Evolutionary conservation across 2,888 invertebrate species (phyloP).

Genomic region (Drosophila prolongata): DNA sequence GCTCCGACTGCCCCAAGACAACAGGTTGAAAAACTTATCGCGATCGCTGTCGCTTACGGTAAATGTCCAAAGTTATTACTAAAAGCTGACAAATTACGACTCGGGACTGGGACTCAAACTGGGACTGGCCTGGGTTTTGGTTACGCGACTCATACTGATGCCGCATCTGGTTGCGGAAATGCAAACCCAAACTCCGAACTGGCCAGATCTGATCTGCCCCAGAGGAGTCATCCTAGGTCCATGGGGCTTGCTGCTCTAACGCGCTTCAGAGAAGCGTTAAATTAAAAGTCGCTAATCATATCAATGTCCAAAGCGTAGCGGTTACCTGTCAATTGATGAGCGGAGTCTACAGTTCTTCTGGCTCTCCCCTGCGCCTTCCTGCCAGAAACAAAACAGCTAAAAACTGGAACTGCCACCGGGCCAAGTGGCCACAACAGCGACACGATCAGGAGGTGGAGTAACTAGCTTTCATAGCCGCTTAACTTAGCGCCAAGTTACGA

Average conservation of each 20-base stretch:
- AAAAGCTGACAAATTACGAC: slow-evolving; percentile 79
- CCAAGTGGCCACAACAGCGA: slow-evolving; percentile 21
- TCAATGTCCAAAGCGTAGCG: slow-evolving; percentile 70
- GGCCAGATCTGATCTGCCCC: slow-evolving; percentile 32
- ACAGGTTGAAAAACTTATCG: slow-evolving; percentile 70
- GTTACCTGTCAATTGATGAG: slow-evolving; percentile 68
- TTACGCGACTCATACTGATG: slow-evolving; percentile 46
- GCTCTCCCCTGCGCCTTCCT: neutral
- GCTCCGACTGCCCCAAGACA: slow-evolving; percentile 41
- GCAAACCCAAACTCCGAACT: slow-evolving; percentile 21
- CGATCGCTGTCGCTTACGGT: slow-evolving; percentile 67
- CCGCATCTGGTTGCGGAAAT: slow-evolving; percentile 56
- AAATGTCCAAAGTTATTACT: slow-evolving; percentile 79
- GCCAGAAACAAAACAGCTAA: slow-evolving; percentile 27
- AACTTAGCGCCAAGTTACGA: slow-evolving; percentile 48
- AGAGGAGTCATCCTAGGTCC: slow-evolving; percentile 7
- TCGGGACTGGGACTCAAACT: slow-evolving; percentile 43
- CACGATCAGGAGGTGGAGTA: slow-evolving; percentile 33
- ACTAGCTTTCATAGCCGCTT: slow-evolving; percentile 51
- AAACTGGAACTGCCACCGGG: slow-evolving; percentile 51
- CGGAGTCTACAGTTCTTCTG: slow-evolving; percentile 19
- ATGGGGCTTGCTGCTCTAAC: slow-evolving; percentile 33
- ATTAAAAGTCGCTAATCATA: slow-evolving; percentile 69
- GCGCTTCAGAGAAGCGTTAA: slow-evolving; percentile 50
- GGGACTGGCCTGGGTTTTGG: slow-evolving; percentile 44